phyloP scores from a whole-genome alignment of 2,113 vertebrate species.

The Neoarius graeffei region DNA sequence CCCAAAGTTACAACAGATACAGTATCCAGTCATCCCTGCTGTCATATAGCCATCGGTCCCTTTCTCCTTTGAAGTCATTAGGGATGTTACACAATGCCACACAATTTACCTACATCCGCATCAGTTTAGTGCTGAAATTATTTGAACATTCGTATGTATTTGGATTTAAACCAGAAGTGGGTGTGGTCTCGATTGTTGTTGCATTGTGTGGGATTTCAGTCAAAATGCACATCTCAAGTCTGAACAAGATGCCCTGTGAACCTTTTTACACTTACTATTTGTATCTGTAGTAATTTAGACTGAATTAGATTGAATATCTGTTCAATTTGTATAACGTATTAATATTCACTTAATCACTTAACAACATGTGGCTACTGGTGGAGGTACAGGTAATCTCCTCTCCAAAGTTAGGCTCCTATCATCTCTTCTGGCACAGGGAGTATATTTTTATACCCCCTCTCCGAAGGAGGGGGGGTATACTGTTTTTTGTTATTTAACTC shows the following conservation, averaged over 20 bases:
- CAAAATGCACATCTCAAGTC: background rate
- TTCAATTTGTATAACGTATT: background rate
- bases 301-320: background rate
- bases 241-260: background rate
- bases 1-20: background rate
- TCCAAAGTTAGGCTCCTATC: background rate
- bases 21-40: too few relatives aligned
- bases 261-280: background rate
- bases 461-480: too few relatives aligned
- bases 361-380: background rate
- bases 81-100: background rate
- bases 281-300: background rate
- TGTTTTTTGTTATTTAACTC: too few relatives aligned
- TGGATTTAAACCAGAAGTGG: background rate
- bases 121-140: background rate
- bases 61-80: background rate
- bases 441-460: background rate
- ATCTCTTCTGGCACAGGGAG: background rate
- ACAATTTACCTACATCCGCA: background rate
- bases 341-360: background rate
- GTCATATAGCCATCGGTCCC: background rate
- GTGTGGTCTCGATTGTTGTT: background rate
- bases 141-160: background rate
- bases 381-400: background rate
- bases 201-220: background rate